Evolutionary conservation across 2,888 invertebrate genomes (phyloP), one percentile per base, ranked within the genome.

Genomic region (Yponomeuta sedellus): DNA sequence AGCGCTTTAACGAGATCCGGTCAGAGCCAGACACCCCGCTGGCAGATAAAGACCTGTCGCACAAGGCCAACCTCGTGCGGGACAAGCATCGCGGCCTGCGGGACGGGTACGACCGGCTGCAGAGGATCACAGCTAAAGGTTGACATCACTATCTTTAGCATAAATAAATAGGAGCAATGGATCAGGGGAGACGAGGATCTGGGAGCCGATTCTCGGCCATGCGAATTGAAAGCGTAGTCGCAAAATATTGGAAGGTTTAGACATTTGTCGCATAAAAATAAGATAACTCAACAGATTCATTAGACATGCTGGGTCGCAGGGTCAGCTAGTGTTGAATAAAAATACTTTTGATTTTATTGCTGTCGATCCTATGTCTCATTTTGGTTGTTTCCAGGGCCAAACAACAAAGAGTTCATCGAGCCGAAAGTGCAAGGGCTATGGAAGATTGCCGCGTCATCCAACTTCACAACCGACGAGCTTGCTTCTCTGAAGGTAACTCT

Each of bases 391-490:
- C n/a, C 40, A 92, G 92, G 94, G 12, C 96, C 96, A 0, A 94
- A 94, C 67, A 96, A 95, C 75, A 94, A 94, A 78, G 97, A 97
- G 77, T 98, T 98, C 79, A 93, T 96, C 61, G 98, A 98, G 77
- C 96, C 97, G 0, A 96, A 97, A 87, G 98, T 98, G 1, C 96
- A 97, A 81, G 95, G 95, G 0, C 86, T 98, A 40, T 98, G 98
- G 98, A 94, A 93, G 72, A 88, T 96, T 67, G 98, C 98, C 2
- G 80, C 94, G 20, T 93, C 95, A 66, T 94, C 94, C 12, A 95
- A 97, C 80, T 98, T 98, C 82, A 93, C 95, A 25, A 91, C 93
- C 0, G 94, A 95, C 68, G 98, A 98, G 84, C 88, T 98, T 12
- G 94, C 94, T 67, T 97, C 97, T 0, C 90, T 98, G 62, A 95